Conservation (phyloP, 2,888 invertebrate species). For the Sinelater perroti region DNA sequence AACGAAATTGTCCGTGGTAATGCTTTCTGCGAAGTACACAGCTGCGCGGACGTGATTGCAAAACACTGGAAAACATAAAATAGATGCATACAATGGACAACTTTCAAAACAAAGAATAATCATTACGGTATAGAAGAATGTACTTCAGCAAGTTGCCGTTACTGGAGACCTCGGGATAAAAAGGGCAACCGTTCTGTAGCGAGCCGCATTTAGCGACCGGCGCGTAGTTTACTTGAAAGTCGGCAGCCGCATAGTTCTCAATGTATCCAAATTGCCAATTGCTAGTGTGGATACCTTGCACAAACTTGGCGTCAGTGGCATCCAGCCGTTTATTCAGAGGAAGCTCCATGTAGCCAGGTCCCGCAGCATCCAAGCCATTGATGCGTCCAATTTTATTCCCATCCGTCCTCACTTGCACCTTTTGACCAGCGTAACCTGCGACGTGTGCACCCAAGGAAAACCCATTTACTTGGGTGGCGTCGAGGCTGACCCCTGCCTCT, state of each 20-base stretch:
- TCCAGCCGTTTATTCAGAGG: slow-evolving; percentile 16
- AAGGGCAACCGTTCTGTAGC: slow-evolving; percentile 1
- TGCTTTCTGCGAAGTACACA: slow-evolving; percentile 12
- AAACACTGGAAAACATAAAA: slow-evolving; percentile 11
- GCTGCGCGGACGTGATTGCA: slow-evolving; percentile 7
- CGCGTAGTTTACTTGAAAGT: slow-evolving; percentile 9
- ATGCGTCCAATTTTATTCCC: slow-evolving; percentile 12
- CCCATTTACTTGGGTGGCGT: slow-evolving; percentile 6
- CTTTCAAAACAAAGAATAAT: not conserved
- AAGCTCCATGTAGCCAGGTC: not conserved
- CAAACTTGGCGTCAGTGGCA: slow-evolving; percentile 15
- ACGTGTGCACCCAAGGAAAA: slow-evolving; percentile 26
- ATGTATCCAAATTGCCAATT: slow-evolving; percentile 8
- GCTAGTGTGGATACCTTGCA: slow-evolving; percentile 18
- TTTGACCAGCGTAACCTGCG: slow-evolving; percentile 17
- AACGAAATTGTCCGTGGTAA: slow-evolving; percentile 4
- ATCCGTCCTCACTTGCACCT: not conserved
- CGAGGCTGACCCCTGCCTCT: not conserved
- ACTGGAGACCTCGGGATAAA: not conserved
- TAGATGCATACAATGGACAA: not conserved
- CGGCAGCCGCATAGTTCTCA: slow-evolving; percentile 3
- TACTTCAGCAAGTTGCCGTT: not conserved
- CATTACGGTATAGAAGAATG: not conserved
- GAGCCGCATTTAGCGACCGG: not conserved
- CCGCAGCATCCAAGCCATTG: slow-evolving; percentile 20